A percentile compares a stretch with the other conserved stretches of the same genome.
Evolutionary conservation across 2,113 vertebrate species (phyloP).

Genomic region (Coturnix japonica): DNA sequence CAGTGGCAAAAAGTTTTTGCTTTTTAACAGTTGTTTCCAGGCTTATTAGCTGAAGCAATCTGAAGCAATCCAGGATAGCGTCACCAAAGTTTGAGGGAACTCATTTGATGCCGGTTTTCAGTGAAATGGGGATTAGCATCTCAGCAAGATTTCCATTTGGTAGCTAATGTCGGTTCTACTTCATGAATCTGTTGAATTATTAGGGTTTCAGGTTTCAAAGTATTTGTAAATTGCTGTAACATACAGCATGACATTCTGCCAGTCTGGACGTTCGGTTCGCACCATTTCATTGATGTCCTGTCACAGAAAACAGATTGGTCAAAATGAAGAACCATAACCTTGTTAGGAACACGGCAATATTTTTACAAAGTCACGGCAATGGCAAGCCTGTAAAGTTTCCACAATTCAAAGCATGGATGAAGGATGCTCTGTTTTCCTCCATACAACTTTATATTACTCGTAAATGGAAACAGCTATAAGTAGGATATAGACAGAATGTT

Average conservation of each 20-base stretch:
- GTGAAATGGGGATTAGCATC: conserved; percentile 44
- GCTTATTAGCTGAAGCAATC: conserved; percentile 32
- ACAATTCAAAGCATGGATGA: background rate
- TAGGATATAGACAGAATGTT: background rate
- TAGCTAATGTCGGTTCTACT: background rate
- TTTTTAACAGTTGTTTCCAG: conserved; percentile 1
- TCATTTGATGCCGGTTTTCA: conserved; percentile 55
- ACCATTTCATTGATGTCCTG: conserved; percentile 98
- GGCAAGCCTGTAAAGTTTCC: background rate
- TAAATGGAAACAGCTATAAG: background rate
- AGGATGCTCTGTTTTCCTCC: background rate
- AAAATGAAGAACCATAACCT: background rate
- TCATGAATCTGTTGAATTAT: background rate
- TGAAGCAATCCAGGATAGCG: background rate
- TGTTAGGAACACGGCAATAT: background rate
- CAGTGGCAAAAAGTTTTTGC: conserved; percentile 23
- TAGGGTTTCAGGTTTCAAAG: conserved; percentile 91
- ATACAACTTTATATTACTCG: background rate
- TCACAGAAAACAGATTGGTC: conserved; percentile 30
- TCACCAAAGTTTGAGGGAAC: conserved; percentile 39
- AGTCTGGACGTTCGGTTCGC: conserved; percentile 92
- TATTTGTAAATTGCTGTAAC: conserved; percentile 98
- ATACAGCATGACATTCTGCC: conserved; percentile 97
- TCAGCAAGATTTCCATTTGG: conserved; percentile 22
- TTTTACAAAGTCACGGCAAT: background rate